phyloP scores from a whole-genome alignment of 2,113 vertebrate genomes.

The Dipodomys stephensi region DNA sequence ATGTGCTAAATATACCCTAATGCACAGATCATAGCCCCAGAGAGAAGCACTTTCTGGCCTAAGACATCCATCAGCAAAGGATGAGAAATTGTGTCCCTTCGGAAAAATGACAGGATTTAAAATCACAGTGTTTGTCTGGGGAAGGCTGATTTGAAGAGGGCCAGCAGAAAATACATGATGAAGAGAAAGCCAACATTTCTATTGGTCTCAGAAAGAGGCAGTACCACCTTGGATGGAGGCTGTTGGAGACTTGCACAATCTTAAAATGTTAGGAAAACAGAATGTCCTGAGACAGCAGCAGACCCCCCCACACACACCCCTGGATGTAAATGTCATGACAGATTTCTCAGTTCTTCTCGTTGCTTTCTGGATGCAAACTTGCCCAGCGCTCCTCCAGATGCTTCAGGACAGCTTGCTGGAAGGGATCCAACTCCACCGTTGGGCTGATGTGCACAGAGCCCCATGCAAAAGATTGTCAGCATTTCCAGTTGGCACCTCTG shows the following conservation, averaged over 20 bases:
- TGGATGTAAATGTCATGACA: background rate
- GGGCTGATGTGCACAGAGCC: background rate
- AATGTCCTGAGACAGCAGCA: background rate
- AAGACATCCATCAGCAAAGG: background rate
- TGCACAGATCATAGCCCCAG: too few species aligned
- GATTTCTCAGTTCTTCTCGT: background rate
- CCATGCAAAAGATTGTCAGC: background rate
- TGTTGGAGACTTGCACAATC: background rate
- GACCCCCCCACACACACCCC: background rate
- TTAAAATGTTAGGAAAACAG: background rate
- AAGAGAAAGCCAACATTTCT: background rate
- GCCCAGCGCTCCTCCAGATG: background rate
- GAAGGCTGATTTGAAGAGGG: background rate
- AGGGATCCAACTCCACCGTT: rapidly evolving
- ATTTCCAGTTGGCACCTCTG: background rate
- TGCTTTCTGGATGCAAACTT: background rate
- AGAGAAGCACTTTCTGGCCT: too few species aligned
- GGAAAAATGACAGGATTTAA: background rate
- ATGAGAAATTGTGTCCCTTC: background rate
- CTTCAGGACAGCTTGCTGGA: background rate
- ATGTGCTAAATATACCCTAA: too few species aligned
- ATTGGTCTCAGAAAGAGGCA: background rate
- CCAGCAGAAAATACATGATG: background rate
- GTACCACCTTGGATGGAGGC: background rate
- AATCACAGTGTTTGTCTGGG: background rate